phyloP scores from a whole-genome alignment of 1,140 invertebrate species.

The Prorops nasuta region DNA sequence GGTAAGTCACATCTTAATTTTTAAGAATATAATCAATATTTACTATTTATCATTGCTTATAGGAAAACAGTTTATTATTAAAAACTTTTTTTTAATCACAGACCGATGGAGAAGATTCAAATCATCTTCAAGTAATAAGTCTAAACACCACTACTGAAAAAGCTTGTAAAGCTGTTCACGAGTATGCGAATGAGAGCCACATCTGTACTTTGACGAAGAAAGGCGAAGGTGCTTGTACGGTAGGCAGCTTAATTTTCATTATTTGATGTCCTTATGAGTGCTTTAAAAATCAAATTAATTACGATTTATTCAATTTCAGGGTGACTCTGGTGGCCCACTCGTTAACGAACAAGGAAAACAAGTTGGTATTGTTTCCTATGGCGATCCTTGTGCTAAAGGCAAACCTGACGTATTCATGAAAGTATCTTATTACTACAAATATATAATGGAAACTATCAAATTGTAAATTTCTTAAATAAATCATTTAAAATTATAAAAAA shows the following conservation, averaged over 20 bases:
- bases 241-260: constrained; percentile 34
- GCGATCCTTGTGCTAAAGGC: constrained; percentile 57
- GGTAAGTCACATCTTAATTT: no score
- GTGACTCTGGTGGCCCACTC: constrained; percentile 51
- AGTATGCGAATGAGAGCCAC: constrained; percentile 29
- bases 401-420: constrained; percentile 60
- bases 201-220: constrained; percentile 61
- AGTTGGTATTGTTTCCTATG: constrained; percentile 61
- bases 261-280: no score
- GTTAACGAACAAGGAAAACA: constrained; percentile 30
- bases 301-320: constrained; percentile 30
- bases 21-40: neutral
- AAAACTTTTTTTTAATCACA: constrained; percentile 6
- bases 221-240: constrained; percentile 59
- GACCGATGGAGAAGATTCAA: constrained; percentile 2
- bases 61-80: neutral
- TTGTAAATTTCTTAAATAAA: no score
- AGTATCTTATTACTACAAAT: neutral
- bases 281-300: neutral
- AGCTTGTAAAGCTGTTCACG: neutral
- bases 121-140: constrained; percentile 20
- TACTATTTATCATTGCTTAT: no score
- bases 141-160: constrained; percentile 1
- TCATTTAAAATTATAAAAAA: no score
- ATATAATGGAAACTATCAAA: neutral